Evolutionary conservation across 2,113 vertebrate genomes (phyloP), one percentile per base, ranked within the genome.

Genomic region (Dryoscopus gambensis): DNA sequence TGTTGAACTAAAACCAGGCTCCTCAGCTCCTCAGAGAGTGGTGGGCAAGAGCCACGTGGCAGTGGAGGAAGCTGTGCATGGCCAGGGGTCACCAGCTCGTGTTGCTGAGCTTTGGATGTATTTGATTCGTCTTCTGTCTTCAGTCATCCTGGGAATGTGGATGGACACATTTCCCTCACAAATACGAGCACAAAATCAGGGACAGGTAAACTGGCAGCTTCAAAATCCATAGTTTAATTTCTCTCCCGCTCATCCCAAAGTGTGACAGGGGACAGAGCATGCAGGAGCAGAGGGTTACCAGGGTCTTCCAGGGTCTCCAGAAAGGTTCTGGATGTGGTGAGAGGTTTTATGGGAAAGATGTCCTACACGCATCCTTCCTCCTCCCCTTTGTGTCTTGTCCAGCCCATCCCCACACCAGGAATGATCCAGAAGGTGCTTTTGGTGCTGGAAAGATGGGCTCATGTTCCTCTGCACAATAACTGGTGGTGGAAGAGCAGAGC

Each of bases 221-320:
- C 47, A 69, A 55, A 84, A 74, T 21, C n/a, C 0, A 0, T 31
- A 5, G 21, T 39, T 84, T 53, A 15, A 13, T 39, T 82, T 46
- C 49, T 78, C 3, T 22, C 11, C 15, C 4, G 2, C 39, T 67
- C 12, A 17, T 71, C 35, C 35, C 37, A 9, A 22, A 62, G 59
- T 25, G 3, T 12, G 27, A 22, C 11, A 30, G n/a, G 25, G 56
- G 33, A 20, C 40, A 10, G 46, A 75, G 40, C 24, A 4, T 55
- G 17, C 0, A 3, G 28, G 18, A 47, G 3, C 30, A 20, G 16
- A n/a, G 39, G 3, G 2, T 64, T 13, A 53, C n/a, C 47, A 59
- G 27, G 17, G 23, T 56, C 67, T 87, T 52, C 15, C 57, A 37
- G 37, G 37, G 39, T 11, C 27, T 90, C 63, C 52, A 65, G 52